A percentile compares a stretch with the other conserved stretches of the same genome.
Evolutionary conservation across 2,113 vertebrate genomes (phyloP).

Genomic region (Cynoglossus semilaevis): DNA sequence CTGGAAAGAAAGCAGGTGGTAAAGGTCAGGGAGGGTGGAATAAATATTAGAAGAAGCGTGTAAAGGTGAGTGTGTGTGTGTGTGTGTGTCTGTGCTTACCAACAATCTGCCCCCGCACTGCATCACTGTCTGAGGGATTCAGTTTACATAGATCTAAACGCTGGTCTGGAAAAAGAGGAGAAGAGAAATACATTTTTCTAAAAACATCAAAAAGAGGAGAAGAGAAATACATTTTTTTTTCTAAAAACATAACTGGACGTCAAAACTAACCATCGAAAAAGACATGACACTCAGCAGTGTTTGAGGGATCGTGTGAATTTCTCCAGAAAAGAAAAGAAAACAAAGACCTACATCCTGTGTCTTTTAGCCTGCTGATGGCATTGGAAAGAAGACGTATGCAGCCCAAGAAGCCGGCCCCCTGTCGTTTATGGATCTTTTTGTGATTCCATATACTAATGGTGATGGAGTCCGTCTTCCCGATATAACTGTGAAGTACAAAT

Average conservation of each 20-base stretch:
- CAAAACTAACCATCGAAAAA: not conserved
- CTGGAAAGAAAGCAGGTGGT: slow-evolving; percentile 67
- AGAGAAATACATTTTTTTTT: slow-evolving; percentile 16
- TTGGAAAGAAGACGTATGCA: slow-evolving; percentile 95
- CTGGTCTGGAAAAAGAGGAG: slow-evolving; percentile 82
- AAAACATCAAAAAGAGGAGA: slow-evolving; percentile 8
- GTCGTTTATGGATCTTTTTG: slow-evolving; percentile 98
- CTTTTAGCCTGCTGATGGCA: slow-evolving; percentile 95
- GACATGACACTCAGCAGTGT: not conserved
- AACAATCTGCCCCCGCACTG: slow-evolving; percentile 96
- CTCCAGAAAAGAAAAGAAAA: not conserved
- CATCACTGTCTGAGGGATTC: slow-evolving; percentile 94
- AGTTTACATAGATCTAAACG: slow-evolving; percentile 99
- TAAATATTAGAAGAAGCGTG: no score
- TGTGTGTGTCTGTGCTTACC: slow-evolving; percentile 76
- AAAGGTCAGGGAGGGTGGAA: slow-evolving; percentile 17
- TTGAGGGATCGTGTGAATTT: not conserved
- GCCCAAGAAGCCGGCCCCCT: slow-evolving; percentile 95
- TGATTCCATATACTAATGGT: slow-evolving; percentile 99
- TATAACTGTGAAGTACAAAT: slow-evolving; percentile 77
- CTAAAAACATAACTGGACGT: no score
- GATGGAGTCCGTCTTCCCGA: slow-evolving; percentile 96
- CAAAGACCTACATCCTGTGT: slow-evolving; percentile 90
- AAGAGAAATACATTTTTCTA: slow-evolving; percentile 24
- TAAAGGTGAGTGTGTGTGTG: not conserved